Base-by-base conservation (phyloP, 1,140 invertebrate genomes). In the Dendroctonus valens region DNA sequence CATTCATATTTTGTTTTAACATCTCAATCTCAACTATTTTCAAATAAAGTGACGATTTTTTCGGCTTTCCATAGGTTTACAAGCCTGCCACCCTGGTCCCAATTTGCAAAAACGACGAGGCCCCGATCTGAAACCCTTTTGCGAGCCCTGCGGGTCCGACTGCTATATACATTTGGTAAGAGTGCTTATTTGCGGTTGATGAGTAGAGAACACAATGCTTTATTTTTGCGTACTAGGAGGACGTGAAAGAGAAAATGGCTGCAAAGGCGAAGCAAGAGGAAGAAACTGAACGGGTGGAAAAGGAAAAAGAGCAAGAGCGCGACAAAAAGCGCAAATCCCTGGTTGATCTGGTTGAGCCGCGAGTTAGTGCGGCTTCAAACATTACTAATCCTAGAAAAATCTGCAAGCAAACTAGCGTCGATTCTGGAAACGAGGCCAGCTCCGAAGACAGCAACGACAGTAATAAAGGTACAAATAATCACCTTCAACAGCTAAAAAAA, bases 401-500 rank as follows among this genome's bases (percentile, higher is more conserved):
- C 40, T 80, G 82, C 46, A 91, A 91, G 72, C 85, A 87, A 72
- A 84, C 85, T 38, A 83, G 87, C 37, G 84, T 92, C 6, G 93
- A 95, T 81, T 95, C 92, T 26, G 92, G 92, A 46, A 95, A 96
- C 79, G 94, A 96, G 79, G 92, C 91, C 0, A 94, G 91, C 73
- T 94, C 91, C 4, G 93, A 96, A 79, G 93, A 96, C 74, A 94
- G 92, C 74, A 95, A 94, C 74, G 93, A 96, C 72, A 93, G 91
- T 74, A 91, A 91, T 73, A 87, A 67, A 61, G 65, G 65, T 62
- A 61, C 5, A 7, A 1, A 0, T 12, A 5, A 52, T 52, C 8
- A 52, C 37, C 12, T 46, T 11, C 12, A 11, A 46, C 8, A 46
- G 42, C 42, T 11, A 46, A 12, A 11, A n/a, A 11, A 41, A 41